Evolutionary conservation across 1,140 invertebrate genomes (phyloP), one percentile per base, ranked within the genome.

Genomic region (Pseudomyrmex concolor): DNA sequence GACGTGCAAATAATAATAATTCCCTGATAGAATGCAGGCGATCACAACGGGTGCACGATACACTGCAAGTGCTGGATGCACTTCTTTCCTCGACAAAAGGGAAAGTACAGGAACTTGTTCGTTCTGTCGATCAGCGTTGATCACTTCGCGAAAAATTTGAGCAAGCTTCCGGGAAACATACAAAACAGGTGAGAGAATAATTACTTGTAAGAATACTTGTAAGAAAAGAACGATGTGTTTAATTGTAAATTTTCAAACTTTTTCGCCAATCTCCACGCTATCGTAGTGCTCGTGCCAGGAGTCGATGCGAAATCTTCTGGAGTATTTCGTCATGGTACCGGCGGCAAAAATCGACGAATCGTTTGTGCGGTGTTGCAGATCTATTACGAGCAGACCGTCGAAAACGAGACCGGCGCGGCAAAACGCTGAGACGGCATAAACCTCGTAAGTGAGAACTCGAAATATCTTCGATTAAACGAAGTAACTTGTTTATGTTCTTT

Each of bases 331-430:
- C 57, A 96, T 90, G 0, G 96, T 94, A 0, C 97, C 97, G 34
- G 96, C 97, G 1, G 95, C 97, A 83, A 95, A 95, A 62, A 97
- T 96, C 62, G 92, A 92, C 0, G 95, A 94, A 90, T 97, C 97
- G 91, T 96, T 97, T 0, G 97, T 97, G 57, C 95, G 94, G 88
- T 96, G 97, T 25, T 95, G 90, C 0, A 94, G 91, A 85, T 96
- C 95, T 57, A 97, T 96, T 2, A 97, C 95, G 45, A 97, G 89
- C 13, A 95, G 95, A 50, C 96, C 96, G 89, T 97, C 96, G 92
- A 96, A 97, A 2, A 97, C 95, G 9, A 97, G 89, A 48, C 96
- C 96, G 17, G 96, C 94, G 77, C 95, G 94, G 62, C 95, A 96
- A 83, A 97, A 95, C 13, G 96, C 96, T 96, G 88, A n/a, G 93